These are phyloP conservation scores for Drosophila kurseongensis DNA, from an alignment of 1,140 invertebrate species.

Conservation along the genomic window DNA sequence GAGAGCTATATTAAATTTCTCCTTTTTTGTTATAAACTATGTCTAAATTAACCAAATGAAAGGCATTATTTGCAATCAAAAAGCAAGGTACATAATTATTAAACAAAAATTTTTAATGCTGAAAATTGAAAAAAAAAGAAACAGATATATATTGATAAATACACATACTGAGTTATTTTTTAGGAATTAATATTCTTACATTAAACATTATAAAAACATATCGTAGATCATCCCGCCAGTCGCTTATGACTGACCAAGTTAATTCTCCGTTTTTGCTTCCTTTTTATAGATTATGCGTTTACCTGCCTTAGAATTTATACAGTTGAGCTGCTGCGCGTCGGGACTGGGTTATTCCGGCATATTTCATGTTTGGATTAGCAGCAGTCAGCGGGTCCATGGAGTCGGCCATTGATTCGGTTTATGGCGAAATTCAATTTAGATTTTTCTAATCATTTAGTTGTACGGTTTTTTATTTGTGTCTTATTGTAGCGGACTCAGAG, in stretches of 20 bases:
- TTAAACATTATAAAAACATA: background rate
- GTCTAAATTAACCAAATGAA: no score
- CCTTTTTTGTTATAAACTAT: no score
- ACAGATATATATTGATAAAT: no score
- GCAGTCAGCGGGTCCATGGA: constrained; percentile 26
- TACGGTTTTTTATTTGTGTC: constrained; percentile 41
- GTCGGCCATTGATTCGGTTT: constrained; percentile 62
- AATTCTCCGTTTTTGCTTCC: constrained; percentile 25
- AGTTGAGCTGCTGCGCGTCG: constrained; percentile 38
- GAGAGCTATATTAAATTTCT: no score
- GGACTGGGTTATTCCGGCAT: constrained; percentile 65
- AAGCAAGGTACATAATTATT: no score
- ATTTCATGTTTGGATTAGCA: constrained; percentile 76
- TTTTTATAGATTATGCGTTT: constrained; percentile 59
- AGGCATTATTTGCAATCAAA: no score
- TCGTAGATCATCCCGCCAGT: constrained; percentile 10
- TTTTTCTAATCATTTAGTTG: constrained; percentile 81
- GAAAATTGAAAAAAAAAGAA: no score
- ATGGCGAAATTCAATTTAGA: constrained; percentile 82
- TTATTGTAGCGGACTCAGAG: constrained; percentile 5
- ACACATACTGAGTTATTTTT: no score
- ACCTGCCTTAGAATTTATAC: constrained; percentile 72
- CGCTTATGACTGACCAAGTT: background rate
- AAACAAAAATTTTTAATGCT: no score
- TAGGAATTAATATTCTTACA: no score